Evolutionary conservation across 2,888 invertebrate genomes (phyloP).

Genomic region (Micropterix aruncella): DNA sequence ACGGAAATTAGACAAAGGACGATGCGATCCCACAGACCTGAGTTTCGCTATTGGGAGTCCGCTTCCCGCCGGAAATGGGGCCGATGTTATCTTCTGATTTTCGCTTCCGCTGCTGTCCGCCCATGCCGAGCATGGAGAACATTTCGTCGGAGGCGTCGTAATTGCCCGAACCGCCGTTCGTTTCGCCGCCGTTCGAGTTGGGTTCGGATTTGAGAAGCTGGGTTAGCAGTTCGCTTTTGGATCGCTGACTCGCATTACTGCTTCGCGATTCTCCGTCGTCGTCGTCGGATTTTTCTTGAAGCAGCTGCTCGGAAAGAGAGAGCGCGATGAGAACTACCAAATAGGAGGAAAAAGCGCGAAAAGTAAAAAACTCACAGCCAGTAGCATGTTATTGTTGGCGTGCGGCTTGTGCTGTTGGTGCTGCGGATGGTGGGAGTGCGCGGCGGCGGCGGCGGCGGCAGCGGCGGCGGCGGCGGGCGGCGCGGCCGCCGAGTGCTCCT

Average conservation of each 20-base stretch:
- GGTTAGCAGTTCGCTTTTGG: conserved; percentile 38
- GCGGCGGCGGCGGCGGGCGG: conserved; percentile 22
- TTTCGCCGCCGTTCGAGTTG: conserved; percentile 4
- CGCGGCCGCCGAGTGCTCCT: conserved; percentile 20
- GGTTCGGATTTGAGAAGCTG: conserved; percentile 25
- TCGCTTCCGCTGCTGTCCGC: conserved; percentile 19
- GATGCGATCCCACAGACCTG: no score
- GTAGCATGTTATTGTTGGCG: conserved; percentile 46
- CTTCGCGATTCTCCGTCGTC: conserved; percentile 50
- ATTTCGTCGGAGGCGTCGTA: conserved; percentile 24
- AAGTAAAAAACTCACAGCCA: conserved; percentile 21
- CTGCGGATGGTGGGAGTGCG: conserved; percentile 15
- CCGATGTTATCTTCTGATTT: conserved; percentile 28
- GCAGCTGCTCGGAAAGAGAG: conserved; percentile 38
- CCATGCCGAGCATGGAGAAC: conserved; percentile 22
- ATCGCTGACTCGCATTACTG: conserved; percentile 14
- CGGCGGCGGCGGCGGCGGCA: conserved; percentile 24
- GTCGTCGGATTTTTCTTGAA: conserved; percentile 72
- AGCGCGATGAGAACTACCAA: conserved; percentile 3
- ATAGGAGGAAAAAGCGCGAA: neutral
- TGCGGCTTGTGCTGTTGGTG: conserved; percentile 20
- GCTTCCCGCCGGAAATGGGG: conserved; percentile 10
- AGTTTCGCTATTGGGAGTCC: conserved; percentile 2
- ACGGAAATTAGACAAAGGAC: neutral
- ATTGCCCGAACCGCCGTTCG: conserved; percentile 9